Conservation (phyloP, 2,888 invertebrate species). For the Digitonthophagus gazella region DNA sequence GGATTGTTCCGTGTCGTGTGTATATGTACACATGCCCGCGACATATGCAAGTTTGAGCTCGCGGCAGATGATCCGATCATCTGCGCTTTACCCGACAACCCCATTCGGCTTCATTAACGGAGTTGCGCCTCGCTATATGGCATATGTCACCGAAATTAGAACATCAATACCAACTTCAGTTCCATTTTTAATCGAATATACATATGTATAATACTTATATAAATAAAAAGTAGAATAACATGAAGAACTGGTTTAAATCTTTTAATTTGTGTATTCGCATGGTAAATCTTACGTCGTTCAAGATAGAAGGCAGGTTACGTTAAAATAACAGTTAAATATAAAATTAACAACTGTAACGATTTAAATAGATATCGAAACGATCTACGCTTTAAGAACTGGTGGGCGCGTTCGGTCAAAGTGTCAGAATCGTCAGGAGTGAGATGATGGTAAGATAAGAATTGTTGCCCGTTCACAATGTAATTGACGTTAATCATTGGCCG, state of each 20-base stretch:
- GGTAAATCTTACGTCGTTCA: background rate
- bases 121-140: slow-evolving; percentile 19
- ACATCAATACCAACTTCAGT: background rate
- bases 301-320: background rate
- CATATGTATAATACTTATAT: too few species aligned
- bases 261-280: background rate
- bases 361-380: background rate
- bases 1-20: slow-evolving; percentile 25
- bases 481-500: slow-evolving; percentile 14
- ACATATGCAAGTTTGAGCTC: slow-evolving; percentile 38
- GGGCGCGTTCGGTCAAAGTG: background rate
- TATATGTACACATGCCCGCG: slow-evolving; percentile 33
- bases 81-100: slow-evolving; percentile 30
- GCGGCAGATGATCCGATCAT: slow-evolving; percentile 37
- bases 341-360: too few species aligned
- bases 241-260: background rate
- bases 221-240: too few species aligned
- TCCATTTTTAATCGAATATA: too few species aligned
- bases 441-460: background rate
- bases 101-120: slow-evolving; percentile 33
- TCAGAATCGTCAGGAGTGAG: background rate
- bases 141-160: slow-evolving; percentile 12
- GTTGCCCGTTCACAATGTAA: slow-evolving; percentile 11
- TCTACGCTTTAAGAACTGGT: background rate
- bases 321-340: too few species aligned